Evolutionary conservation across 2,888 invertebrate species (phyloP).

Genomic region (Napeogenes inachia): DNA sequence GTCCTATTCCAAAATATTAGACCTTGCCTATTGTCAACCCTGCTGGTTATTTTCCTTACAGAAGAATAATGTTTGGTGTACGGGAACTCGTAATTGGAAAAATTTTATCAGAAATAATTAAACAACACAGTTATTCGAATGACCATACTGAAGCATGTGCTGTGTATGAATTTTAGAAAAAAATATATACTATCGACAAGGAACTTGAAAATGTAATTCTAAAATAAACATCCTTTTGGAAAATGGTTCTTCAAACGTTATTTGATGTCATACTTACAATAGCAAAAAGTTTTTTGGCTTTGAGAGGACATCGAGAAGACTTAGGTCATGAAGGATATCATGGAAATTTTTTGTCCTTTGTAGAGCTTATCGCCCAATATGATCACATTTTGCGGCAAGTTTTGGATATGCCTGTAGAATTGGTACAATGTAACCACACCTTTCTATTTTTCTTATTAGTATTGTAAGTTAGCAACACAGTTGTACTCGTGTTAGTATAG

Average conservation of each 20-base stretch:
- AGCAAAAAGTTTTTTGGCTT: constrained; percentile 28
- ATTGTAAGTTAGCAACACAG: no score
- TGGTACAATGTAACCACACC: no score
- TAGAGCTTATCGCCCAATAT: constrained; percentile 22
- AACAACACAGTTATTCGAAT: constrained; percentile 22
- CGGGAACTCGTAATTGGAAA: constrained; percentile 19
- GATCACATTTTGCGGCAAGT: constrained; percentile 24
- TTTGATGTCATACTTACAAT: constrained; percentile 11
- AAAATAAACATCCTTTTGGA: constrained; percentile 26
- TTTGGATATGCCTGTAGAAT: constrained; percentile 19
- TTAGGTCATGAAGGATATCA: constrained; percentile 10
- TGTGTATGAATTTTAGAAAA: constrained; percentile 22
- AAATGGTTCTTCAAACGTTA: constrained; percentile 17
- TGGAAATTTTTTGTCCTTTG: constrained; percentile 24
- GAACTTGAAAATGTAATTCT: constrained; percentile 26
- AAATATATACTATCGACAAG: constrained; percentile 18
- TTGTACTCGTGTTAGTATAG: no score
- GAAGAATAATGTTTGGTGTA: constrained; percentile 21
- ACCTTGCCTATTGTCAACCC: constrained; percentile 10
- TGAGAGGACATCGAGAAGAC: constrained; percentile 26
- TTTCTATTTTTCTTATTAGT: no score
- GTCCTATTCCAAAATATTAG: constrained; percentile 14
- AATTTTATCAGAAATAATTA: constrained; percentile 26
- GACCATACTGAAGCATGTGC: constrained; percentile 22
- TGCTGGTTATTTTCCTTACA: constrained; percentile 6